A percentile compares a stretch with the other conserved stretches of the same genome.
Evolutionary conservation across 2,113 vertebrate genomes (phyloP).

Genomic region (Daphoenositta chrysoptera): DNA sequence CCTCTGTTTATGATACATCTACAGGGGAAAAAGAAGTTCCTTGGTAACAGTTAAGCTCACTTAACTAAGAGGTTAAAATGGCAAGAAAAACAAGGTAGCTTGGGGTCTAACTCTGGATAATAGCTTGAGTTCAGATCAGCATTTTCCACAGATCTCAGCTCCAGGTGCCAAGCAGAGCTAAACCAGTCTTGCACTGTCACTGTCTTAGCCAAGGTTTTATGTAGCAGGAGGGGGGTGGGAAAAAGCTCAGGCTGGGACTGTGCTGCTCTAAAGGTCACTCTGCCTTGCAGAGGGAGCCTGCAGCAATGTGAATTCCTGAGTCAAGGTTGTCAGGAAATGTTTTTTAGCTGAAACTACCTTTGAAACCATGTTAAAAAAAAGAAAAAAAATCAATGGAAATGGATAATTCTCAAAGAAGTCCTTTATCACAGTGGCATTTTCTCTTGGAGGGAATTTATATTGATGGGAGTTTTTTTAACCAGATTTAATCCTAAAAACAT

Average conservation of each 20-base stretch:
- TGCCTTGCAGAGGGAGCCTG: background rate
- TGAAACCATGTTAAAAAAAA: background rate
- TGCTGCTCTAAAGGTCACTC: conserved; percentile 31
- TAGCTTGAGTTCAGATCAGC: background rate
- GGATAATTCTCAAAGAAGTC: background rate
- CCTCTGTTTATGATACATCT: background rate
- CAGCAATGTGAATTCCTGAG: conserved; percentile 12
- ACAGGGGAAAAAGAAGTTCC: background rate
- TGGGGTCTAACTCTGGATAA: background rate
- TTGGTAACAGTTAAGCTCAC: background rate
- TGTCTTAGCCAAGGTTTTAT: background rate
- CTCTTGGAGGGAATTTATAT: background rate
- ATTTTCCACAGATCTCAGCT: background rate
- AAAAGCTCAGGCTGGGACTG: background rate
- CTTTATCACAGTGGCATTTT: background rate
- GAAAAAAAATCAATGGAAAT: background rate
- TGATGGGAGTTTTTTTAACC: background rate
- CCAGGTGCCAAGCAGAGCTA: conserved; percentile 7
- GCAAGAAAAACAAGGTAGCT: background rate
- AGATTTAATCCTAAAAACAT: background rate
- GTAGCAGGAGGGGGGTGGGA: background rate
- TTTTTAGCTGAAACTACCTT: background rate
- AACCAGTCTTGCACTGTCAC: background rate
- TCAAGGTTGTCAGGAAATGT: conserved; percentile 4
- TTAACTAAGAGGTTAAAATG: background rate